Evolutionary conservation across 2,113 vertebrate species (phyloP).

Genomic region (Lepus timidus): DNA sequence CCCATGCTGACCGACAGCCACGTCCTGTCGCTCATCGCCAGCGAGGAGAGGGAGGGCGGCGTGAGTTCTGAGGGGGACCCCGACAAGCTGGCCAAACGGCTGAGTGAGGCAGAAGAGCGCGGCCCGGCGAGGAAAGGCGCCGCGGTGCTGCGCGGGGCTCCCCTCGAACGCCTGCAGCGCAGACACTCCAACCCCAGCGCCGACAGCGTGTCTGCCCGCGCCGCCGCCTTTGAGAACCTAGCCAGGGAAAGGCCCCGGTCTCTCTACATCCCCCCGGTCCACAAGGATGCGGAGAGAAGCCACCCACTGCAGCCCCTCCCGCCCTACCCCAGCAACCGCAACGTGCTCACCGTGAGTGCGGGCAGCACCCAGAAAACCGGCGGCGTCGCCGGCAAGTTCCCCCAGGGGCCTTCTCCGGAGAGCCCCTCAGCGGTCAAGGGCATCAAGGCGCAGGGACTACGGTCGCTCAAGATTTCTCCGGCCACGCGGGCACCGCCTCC

Average conservation of each 20-base stretch:
- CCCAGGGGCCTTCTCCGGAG: constrained; percentile 66
- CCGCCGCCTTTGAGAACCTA: constrained; percentile 85
- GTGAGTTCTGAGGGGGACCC: background rate
- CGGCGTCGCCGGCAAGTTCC: constrained; percentile 79
- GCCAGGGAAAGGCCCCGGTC: constrained; percentile 83
- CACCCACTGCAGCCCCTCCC: constrained; percentile 63
- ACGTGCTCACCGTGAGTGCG: constrained; percentile 81
- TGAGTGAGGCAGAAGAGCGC: constrained; percentile 13
- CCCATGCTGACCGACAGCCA: constrained; percentile 92
- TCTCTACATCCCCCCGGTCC: constrained; percentile 73
- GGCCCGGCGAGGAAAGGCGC: background rate
- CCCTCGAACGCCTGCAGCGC: constrained; percentile 75
- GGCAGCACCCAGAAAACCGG: constrained; percentile 80
- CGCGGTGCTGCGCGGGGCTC: constrained; percentile 48
- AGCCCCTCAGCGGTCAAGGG: constrained; percentile 51
- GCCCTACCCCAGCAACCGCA: constrained; percentile 43
- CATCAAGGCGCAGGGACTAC: constrained; percentile 68
- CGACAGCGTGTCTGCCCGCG: constrained; percentile 83
- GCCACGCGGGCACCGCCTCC: constrained; percentile 66
- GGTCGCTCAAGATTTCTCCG: constrained; percentile 80
- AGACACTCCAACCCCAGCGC: constrained; percentile 83
- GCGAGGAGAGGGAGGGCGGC: constrained; percentile 82
- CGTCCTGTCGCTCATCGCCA: constrained; percentile 92
- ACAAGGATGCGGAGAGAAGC: constrained; percentile 64
- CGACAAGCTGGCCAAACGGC: constrained; percentile 3